phyloP scores from a whole-genome alignment of 1,140 invertebrate species.

The Tyrophagus putrescentiae region DNA sequence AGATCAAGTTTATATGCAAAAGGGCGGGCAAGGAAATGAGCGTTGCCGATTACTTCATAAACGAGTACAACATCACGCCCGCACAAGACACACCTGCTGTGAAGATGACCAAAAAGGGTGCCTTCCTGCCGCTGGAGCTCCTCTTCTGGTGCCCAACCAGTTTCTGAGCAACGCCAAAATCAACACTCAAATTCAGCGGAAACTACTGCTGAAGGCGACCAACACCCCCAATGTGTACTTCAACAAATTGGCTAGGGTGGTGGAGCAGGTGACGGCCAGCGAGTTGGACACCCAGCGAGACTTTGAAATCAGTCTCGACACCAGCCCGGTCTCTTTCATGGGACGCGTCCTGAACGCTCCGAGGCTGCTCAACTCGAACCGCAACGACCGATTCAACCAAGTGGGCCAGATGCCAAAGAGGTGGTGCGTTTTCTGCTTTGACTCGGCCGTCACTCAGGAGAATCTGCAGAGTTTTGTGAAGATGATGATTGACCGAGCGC shows the following conservation, averaged over 20 bases:
- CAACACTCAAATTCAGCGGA: neutral
- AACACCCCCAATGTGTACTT: neutral
- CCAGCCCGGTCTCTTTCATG: neutral
- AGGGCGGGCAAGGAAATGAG: neutral
- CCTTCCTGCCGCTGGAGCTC: neutral
- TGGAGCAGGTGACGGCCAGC: neutral
- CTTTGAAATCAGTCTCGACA: neutral
- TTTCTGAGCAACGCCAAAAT: constrained; percentile 7
- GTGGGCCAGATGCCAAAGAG: neutral
- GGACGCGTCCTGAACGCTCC: neutral
- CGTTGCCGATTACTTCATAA: neutral
- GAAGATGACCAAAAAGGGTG: neutral
- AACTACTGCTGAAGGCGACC: neutral
- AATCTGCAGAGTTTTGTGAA: neutral
- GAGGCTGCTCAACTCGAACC: neutral
- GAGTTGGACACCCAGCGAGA: neutral
- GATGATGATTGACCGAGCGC: neutral
- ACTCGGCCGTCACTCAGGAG: neutral
- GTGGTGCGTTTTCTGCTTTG: neutral
- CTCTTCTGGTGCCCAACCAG: neutral
- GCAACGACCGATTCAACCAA: neutral
- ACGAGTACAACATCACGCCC: neutral
- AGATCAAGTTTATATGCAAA: neutral
- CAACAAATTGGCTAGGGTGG: neutral
- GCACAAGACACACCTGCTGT: neutral